Percentiles rank a stretch among this genome's conserved stretches.
Conservation (phyloP, 2,113 vertebrate genomes). For the Petaurus breviceps region DNA sequence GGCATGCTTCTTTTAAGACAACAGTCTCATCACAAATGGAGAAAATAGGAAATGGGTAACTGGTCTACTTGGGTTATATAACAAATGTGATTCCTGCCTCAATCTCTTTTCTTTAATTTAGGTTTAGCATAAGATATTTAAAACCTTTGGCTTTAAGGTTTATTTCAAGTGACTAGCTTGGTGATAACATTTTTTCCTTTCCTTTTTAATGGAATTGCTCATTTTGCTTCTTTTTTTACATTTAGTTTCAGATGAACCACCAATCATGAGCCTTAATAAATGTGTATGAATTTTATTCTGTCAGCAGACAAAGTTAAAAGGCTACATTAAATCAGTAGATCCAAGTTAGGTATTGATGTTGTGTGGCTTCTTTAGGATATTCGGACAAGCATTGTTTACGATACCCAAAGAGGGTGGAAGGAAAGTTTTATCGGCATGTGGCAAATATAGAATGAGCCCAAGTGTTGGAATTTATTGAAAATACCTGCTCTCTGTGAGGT, state of each 20-base stretch:
- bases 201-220: background rate
- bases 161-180: background rate
- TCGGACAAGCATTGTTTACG: background rate
- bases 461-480: background rate
- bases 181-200: background rate
- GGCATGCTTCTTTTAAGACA: background rate
- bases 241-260: background rate
- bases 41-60: background rate
- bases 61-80: background rate
- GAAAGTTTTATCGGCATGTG: background rate
- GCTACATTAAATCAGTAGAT: background rate
- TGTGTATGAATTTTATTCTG: background rate
- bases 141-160: background rate
- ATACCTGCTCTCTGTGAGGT: background rate
- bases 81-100: background rate
- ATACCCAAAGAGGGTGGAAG: background rate
- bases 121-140: background rate
- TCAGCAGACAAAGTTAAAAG: background rate
- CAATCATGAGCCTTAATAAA: background rate
- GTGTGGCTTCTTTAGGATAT: background rate
- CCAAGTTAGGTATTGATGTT: background rate
- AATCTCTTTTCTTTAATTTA: background rate
- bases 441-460: accelerated
- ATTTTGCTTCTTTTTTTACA: background rate
- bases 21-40: background rate